phyloP scores from a whole-genome alignment of 2,888 invertebrate genomes.

The Trisateles emortualis region DNA sequence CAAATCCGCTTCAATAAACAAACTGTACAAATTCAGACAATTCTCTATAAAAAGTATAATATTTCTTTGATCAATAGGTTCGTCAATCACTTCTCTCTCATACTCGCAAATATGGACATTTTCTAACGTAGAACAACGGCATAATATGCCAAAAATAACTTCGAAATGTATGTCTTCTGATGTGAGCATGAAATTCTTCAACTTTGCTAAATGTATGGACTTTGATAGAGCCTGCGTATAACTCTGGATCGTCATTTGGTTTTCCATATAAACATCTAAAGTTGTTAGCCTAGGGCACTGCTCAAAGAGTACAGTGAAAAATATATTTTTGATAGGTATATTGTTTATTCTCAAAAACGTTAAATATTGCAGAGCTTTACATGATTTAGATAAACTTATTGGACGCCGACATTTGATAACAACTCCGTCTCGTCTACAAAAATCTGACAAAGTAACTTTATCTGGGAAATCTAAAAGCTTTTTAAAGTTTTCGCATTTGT shows the following conservation, averaged over 20 bases:
- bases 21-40: slow-evolving; percentile 54
- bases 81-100: slow-evolving; percentile 41
- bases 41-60: slow-evolving; percentile 46
- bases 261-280: slow-evolving; percentile 55
- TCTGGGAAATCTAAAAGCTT: slow-evolving; percentile 46
- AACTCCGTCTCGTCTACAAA: slow-evolving; percentile 52
- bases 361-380: slow-evolving; percentile 43
- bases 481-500: slow-evolving; percentile 55
- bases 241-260: slow-evolving; percentile 37
- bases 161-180: slow-evolving; percentile 58
- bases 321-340: slow-evolving; percentile 48
- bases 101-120: slow-evolving; percentile 61
- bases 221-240: slow-evolving; percentile 45
- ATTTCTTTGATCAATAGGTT: slow-evolving; percentile 23
- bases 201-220: slow-evolving; percentile 44
- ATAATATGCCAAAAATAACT: slow-evolving; percentile 50
- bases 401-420: slow-evolving; percentile 43
- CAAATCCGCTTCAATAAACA: slow-evolving; percentile 60
- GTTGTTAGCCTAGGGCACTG: slow-evolving; percentile 50
- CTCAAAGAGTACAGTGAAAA: slow-evolving; percentile 52
- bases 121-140: slow-evolving; percentile 51
- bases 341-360: slow-evolving; percentile 56
- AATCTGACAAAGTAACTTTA: slow-evolving; percentile 56
- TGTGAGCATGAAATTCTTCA: slow-evolving; percentile 57
- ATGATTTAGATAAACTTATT: slow-evolving; percentile 42